Base-by-base conservation (phyloP, 64 coral and sea anemone genomes). In the Porites australiensis region DNA sequence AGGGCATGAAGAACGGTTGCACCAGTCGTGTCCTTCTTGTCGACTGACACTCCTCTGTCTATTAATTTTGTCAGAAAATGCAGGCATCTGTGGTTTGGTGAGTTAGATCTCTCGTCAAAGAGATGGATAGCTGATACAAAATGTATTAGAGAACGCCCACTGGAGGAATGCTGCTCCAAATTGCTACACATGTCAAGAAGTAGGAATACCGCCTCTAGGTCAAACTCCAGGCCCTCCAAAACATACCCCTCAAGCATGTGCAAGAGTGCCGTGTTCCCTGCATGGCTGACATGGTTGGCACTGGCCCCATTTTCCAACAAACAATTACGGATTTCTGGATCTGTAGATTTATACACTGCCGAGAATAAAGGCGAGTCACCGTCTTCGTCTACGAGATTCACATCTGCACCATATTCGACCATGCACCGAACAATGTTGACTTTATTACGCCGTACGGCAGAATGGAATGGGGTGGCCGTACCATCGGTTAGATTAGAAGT, bases 231-330 rank as follows among this genome's bases (percentile, higher is more conserved):
- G 57, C 87, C 72, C 72, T 89, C 87, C 87, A 89, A 73, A 89
- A 89, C 72, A 89, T 89, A 89, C 49, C 87, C 87, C 87, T 89
- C 87, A 89, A 89, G 87, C 87, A 89, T 89, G 87, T 89, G 87
- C 87, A 89, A 89, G 87, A 89, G 87, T 77, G 87, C 87, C 72
- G 87, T 89, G 72, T 89, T 89, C 5, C 87, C 87, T 3, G 87
- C 87, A 89, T 89, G 77, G 72, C 77, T 89, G 87, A 44, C 8
- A 77, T 77, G 87, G 72, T 89, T 61, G 72, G 14, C 87, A 77
- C 77, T 89, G 72, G 72, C 53, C 53, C 87, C 87, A 89, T 75
- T 77, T 77, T 77, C 72, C 72, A 89, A 89, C 72, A 89, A 77
- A 77, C 13, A 18, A 62, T 65, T 89, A 77, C 87, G 87, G 87